These are phyloP conservation scores for Amphiura filiformis DNA, from an alignment of 35 echinoderm and acorn worm genomes.

Conservation along the genomic window DNA sequence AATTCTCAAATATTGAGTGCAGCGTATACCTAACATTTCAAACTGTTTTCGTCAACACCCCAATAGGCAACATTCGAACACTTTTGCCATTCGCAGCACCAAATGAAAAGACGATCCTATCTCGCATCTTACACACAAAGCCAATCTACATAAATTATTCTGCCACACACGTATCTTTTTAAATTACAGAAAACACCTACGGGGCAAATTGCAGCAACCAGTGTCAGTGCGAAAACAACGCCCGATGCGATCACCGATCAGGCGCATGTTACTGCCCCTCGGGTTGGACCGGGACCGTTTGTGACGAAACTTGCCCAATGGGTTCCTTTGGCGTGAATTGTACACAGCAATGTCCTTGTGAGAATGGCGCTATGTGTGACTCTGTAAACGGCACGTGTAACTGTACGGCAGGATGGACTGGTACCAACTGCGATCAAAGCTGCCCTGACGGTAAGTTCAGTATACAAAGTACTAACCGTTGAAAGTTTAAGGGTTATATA, in stretches of 20 bases:
- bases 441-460: conserved; percentile 34
- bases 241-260: conserved; percentile 37
- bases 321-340: conserved; percentile 60
- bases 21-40: too few species aligned
- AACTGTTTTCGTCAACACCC: too few species aligned
- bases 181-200: not conserved
- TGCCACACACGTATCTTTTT: too few species aligned
- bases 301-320: conserved; percentile 28
- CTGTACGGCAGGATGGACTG: conserved; percentile 70
- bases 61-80: too few species aligned
- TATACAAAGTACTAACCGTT: not conserved
- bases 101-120: too few species aligned
- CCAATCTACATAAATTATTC: too few species aligned
- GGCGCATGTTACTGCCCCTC: conserved; percentile 62
- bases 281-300: conserved; percentile 62
- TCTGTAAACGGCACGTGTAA: conserved; percentile 51
- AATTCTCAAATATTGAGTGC: too few species aligned
- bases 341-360: conserved; percentile 44
- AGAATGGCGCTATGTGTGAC: conserved; percentile 69
- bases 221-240: conserved; percentile 80
- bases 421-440: conserved; percentile 29
- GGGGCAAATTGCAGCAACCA: conserved; percentile 19
- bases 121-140: too few species aligned
- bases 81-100: too few species aligned
- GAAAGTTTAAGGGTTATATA: not conserved